Evolutionary conservation across 2,113 vertebrate species (phyloP), one percentile per base, ranked within the genome.

Genomic region (Rhinichthys klamathensis): DNA sequence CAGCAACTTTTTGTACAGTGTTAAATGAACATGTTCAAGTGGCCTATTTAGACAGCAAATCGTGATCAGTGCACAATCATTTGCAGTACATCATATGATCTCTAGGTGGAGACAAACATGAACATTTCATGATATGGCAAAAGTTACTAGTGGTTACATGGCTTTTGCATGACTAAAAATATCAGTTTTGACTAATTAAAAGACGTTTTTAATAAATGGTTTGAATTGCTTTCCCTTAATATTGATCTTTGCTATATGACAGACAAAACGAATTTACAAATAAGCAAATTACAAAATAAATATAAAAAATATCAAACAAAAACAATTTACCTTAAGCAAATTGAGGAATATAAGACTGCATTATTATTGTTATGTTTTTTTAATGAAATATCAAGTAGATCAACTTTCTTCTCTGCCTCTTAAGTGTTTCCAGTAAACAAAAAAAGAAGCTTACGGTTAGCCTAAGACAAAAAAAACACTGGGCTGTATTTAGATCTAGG

Each of bases 401-500:
- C 2, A 38, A 16, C 30, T 38, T 63, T 61, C 3, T 13, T 61
- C 25, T 60, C 80, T 23, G 46, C 30, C 51, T 72, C n/a, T 38
- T 54, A 79, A 85, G 27, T 58, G 63, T 15, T 49, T 38, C 83
- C 41, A 54, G 76, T 60, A 85, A 60, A 41, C 21, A 70, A 72
- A 79, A 72, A 84, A 60, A 77, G 23, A 41, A 69, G 32, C 61
- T 58, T 76, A 84, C n/a, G 0, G 30, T 72, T 49, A 69, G 65
- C 23, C 18, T 21, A 9, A 67, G 61, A 81, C 38, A 54, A 13
- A 35, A 70, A 38, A 81, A n/a, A 25, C 56, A 56, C 30, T 11
- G 18, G n/a, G 49, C 76, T 85, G 72, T 44, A 80, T 85, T 80
- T 85, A 80, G 84, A 25, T 13, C 25, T 58, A 25, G 23, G 49